Base-by-base conservation (phyloP, 1,140 invertebrate species). In the Berghia stephanieae region DNA sequence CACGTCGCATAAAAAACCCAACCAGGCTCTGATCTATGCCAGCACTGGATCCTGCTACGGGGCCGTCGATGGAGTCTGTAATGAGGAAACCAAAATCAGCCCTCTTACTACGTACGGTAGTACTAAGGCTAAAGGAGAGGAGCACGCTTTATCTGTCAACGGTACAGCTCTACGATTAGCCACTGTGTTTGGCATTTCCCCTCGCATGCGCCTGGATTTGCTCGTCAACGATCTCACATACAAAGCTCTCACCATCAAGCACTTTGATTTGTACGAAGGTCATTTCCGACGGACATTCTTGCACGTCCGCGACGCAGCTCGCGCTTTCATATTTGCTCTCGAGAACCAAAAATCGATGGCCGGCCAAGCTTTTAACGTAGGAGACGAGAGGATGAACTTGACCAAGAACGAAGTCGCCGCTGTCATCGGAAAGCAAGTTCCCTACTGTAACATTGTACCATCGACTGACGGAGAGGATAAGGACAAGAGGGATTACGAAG, bases 41-140 rank as follows among this genome's bases (percentile, higher is more conserved):
- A 85, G 84, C 74, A 86, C 86, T 1, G 86, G 86, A 1, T 87
- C 86, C 0, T 87, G 86, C 42, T 87, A 87, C 73, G 86, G 86
- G 0, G 84, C 83, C 21, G 84, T 86, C 3, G 83, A 85, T 10
- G 84, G 83, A 0, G 24, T 86, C 1, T 87, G 86, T 63, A 84
- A 84, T 31, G 86, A 87, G 69, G 79, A 85, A 5, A 86, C 86
- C 4, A 75, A 60, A 16, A 87, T 87, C 60, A 82, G 81, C 57
- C 86, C 86, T 0, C 75, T 87, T 1, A 85, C 86, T 3, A 49
- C 83, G 36, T 87, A 87, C 74, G 86, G 86, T 18, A 80, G 81
- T 43, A 84, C 80, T 49, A 87, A 87, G 71, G 84, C 86, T 3
- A 83, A 81, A 1, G 84, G 81, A 3, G 86, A 87, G 70, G 81